Evolutionary conservation across 2,888 invertebrate genomes (phyloP).

Genomic region (Chrysolina oricalcia): DNA sequence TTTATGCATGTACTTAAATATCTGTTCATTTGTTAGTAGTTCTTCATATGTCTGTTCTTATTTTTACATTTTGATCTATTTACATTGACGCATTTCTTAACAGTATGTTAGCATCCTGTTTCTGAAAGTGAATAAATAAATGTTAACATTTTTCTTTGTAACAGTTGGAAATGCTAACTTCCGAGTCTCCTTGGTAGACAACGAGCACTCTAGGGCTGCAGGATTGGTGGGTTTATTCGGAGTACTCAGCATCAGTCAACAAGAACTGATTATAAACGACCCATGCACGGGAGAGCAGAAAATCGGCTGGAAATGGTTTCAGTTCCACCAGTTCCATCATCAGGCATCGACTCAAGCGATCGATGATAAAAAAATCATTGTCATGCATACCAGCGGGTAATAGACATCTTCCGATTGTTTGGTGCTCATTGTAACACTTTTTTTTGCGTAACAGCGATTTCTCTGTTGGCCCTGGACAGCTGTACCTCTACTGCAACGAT

Average conservation of each 20-base stretch:
- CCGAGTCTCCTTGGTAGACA: constrained; percentile 78
- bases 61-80: no score
- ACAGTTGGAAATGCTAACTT: constrained; percentile 73
- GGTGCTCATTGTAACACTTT: not conserved
- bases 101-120: no score
- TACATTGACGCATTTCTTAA: no score
- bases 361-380: constrained; percentile 77
- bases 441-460: constrained; percentile 69
- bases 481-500: constrained; percentile 72
- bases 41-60: no score
- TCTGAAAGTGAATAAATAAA: no score
- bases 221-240: constrained; percentile 77
- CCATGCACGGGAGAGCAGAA: constrained; percentile 72
- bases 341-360: constrained; percentile 71
- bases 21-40: no score
- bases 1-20: no score
- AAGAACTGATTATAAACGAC: constrained; percentile 76
- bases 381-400: constrained; percentile 78
- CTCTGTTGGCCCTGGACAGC: constrained; percentile 73
- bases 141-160: constrained; percentile 28
- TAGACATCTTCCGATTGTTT: constrained; percentile 13
- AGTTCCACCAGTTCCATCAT: constrained; percentile 76
- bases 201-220: constrained; percentile 77
- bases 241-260: constrained; percentile 73
- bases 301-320: constrained; percentile 76